Evolutionary conservation across 2,888 invertebrate species (phyloP).

Genomic region (Hybos culiciformis): DNA sequence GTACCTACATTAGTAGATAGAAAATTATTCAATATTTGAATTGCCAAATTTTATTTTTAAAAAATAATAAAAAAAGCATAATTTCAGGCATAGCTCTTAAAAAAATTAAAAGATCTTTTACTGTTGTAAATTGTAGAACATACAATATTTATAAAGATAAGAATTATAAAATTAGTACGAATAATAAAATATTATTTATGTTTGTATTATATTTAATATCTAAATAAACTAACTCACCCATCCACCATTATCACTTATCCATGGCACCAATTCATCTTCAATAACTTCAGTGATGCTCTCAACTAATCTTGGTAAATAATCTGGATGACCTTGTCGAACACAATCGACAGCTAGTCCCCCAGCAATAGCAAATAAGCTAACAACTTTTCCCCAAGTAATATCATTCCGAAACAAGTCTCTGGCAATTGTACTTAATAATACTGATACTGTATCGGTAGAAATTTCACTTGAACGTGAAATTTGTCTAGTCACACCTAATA

Average conservation of each 20-base stretch:
- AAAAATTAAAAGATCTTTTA: neutral
- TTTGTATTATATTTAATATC: neutral
- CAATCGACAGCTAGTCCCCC: slow-evolving; percentile 73
- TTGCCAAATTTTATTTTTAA: too few species aligned
- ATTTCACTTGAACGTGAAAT: slow-evolving; percentile 47
- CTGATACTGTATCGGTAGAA: slow-evolving; percentile 34
- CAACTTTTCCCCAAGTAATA: slow-evolving; percentile 68
- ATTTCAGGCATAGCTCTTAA: too few species aligned
- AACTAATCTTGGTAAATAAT: slow-evolving; percentile 60
- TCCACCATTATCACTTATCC: slow-evolving; percentile 75
- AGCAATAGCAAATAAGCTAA: slow-evolving; percentile 67
- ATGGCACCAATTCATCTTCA: slow-evolving; percentile 53
- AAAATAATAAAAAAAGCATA: too few species aligned
- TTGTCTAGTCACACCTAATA: slow-evolving; percentile 60
- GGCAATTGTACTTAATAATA: slow-evolving; percentile 50
- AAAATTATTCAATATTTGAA: too few species aligned
- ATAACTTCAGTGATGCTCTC: slow-evolving; percentile 61
- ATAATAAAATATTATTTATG: neutral
- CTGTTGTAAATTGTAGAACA: neutral
- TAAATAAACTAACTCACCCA: slow-evolving; percentile 49
- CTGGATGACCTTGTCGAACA: slow-evolving; percentile 59
- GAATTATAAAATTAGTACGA: neutral
- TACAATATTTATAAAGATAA: neutral
- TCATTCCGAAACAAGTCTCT: slow-evolving; percentile 56
- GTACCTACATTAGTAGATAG: too few species aligned